These are phyloP conservation scores for Drosophila merina DNA, from an alignment of 2,888 invertebrate genomes.

Conservation along the genomic window DNA sequence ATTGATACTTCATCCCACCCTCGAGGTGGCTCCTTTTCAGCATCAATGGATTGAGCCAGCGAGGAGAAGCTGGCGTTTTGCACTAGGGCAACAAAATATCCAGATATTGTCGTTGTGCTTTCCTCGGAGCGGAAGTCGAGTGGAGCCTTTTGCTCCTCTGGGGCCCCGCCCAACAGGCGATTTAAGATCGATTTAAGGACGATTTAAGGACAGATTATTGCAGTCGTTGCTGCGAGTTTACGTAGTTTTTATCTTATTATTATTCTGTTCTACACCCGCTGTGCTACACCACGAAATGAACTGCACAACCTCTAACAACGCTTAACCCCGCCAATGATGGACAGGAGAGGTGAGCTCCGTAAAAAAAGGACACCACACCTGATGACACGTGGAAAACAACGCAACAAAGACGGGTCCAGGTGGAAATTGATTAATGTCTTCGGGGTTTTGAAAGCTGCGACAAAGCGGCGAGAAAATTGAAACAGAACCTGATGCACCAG, in stretches of 20 bases:
- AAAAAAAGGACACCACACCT: conserved; percentile 4
- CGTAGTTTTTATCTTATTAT: not conserved
- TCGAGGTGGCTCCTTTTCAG: conserved; percentile 13
- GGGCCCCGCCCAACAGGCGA: conserved; percentile 5
- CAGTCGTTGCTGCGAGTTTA: not conserved
- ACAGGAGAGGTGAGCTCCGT: not conserved
- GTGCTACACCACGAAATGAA: no score
- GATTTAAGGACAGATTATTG: no score
- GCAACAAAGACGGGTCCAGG: conserved; percentile 30
- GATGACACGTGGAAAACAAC: conserved; percentile 21
- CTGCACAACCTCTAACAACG: no score
- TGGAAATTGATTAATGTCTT: conserved; percentile 68
- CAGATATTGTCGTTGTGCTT: conserved; percentile 34
- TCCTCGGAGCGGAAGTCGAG: conserved; percentile 26
- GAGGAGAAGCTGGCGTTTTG: not conserved
- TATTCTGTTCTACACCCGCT: no score
- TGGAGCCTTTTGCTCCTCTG: conserved; percentile 13
- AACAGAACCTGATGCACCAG: conserved; percentile 22
- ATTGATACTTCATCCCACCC: conserved; percentile 76
- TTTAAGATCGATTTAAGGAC: no score
- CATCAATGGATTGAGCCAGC: conserved; percentile 6
- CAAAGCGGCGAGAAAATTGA: conserved; percentile 33
- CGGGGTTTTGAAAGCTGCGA: conserved; percentile 33
- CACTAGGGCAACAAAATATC: conserved; percentile 8
- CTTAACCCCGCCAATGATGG: conserved; percentile 2